Evolutionary conservation across 92 coral and sea anemone genomes (phyloP).

Genomic region (Micromussa lordhowensis): DNA sequence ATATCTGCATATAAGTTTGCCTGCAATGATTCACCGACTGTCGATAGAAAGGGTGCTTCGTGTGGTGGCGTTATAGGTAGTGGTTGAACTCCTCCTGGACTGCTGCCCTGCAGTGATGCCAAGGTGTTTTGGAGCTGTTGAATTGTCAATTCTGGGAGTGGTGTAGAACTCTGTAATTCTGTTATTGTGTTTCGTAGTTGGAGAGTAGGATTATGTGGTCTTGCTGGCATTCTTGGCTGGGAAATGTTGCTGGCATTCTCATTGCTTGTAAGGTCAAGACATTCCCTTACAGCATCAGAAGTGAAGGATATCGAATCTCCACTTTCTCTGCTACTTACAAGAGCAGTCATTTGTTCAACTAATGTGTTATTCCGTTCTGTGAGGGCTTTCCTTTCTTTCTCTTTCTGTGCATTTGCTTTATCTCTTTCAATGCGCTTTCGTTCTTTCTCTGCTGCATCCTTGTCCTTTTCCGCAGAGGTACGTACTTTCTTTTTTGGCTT

Average conservation of each 20-base stretch:
- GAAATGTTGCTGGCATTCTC: too few relatives aligned
- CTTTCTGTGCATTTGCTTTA: slow-evolving; percentile 7
- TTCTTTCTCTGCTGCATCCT: slow-evolving; percentile 32
- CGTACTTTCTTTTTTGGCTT: neutral
- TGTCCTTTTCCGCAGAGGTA: too few relatives aligned
- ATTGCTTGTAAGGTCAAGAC: slow-evolving; percentile 4
- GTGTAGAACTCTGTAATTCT: neutral
- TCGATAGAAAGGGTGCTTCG: too few relatives aligned
- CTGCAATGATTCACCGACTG: too few relatives aligned
- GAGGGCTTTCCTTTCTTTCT: slow-evolving; percentile 45
- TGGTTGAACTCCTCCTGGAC: neutral
- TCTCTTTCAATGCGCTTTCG: slow-evolving; percentile 32
- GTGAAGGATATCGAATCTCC: slow-evolving; percentile 34
- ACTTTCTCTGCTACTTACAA: neutral
- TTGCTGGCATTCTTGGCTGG: too few relatives aligned
- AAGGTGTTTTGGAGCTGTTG: neutral
- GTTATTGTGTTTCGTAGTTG: slow-evolving; percentile 22
- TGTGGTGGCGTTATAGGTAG: neutral
- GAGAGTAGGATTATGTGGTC: too few relatives aligned
- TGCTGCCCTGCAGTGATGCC: neutral
- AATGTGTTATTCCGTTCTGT: slow-evolving; percentile 33
- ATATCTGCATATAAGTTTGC: too few relatives aligned
- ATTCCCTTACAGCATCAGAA: slow-evolving; percentile 41
- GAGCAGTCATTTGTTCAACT: slow-evolving; percentile 22
- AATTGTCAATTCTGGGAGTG: neutral